Evolutionary conservation across 2,797 vertebrate species (phyloP), one percentile per base, ranked within the genome.

Genomic region (Peromyscus aztecus): DNA sequence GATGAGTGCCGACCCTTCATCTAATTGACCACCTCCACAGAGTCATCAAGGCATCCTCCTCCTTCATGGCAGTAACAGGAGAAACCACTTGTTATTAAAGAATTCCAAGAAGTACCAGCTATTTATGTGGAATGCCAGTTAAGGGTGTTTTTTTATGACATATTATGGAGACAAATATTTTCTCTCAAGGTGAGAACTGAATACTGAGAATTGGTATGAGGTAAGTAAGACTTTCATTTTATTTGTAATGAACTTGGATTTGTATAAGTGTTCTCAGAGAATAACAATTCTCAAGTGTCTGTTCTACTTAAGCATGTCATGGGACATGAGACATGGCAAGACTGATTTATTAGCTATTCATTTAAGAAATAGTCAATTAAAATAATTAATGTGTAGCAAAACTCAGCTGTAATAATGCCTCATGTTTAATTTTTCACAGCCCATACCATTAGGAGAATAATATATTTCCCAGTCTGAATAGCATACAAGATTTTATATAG

Each of bases 1-100:
- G 96, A 98, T 96, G 97, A 97, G 98, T 98, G 93, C 94, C 96
- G 94, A 98, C 71, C 97, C 94, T 97, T 98, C 98, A 98, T 98
- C 98, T 98, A 97, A 98, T 98, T 98, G 98, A 98, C 95, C 97
- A 98, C 97, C 94, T 97, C 97, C 93, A 93, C 95, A 93, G 55
- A 97, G 96, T 97, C 0, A 55, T 97, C 97, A 97, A 97, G 97
- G 94, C 90, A 97, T 91, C 96, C 97, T 98, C 98, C 97, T 97
- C 98, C 96, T 98, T 97, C 40, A 67, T 71, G 84, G 83, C 94
- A 97, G 78, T 73, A 63, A 59, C 96, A 57, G 97, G 77, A 98
- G 87, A 88, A 71, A 95, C 97, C 0, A 96, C 57, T 96, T 96
- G 92, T 97, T 96, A 97, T 91, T 95, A 88, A 96, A 97, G 93